A percentile compares a stretch with the other conserved stretches of the same genome.
Evolutionary conservation across 1,140 invertebrate species (phyloP).

Genomic region (Copidosoma floridanum): DNA sequence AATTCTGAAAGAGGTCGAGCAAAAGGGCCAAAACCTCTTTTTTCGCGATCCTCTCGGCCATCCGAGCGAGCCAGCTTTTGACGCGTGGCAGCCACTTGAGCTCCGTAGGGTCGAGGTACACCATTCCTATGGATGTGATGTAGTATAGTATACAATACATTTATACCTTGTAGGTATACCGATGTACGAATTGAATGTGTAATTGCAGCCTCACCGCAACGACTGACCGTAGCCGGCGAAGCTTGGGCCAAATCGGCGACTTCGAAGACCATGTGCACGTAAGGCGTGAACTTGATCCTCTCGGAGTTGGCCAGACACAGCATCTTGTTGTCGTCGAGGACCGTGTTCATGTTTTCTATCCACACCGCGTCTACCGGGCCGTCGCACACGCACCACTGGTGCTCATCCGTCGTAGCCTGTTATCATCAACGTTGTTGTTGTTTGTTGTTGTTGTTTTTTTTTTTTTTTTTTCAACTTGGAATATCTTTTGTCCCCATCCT

Average conservation of each 20-base stretch:
- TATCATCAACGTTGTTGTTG: neutral
- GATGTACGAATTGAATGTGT: neutral
- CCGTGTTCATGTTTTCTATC: constrained; percentile 95
- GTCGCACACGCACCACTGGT: constrained; percentile 84
- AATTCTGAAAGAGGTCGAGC: constrained; percentile 61
- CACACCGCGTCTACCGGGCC: constrained; percentile 92
- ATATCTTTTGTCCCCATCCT: neutral
- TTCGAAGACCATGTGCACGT: constrained; percentile 85
- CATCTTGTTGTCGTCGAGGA: constrained; percentile 93
- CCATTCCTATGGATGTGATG: constrained; percentile 76
- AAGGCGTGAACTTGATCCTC: constrained; percentile 82
- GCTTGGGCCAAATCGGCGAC: constrained; percentile 83
- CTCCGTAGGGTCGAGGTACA: constrained; percentile 82
- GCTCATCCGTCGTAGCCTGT: constrained; percentile 60
- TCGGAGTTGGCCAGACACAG: constrained; percentile 84
- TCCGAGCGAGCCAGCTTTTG: constrained; percentile 73
- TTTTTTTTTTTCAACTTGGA: neutral
- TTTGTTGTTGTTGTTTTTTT: neutral
- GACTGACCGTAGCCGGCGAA: constrained; percentile 84
- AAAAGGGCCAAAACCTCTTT: constrained; percentile 60
- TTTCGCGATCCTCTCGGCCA: constrained; percentile 58
- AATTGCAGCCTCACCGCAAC: constrained; percentile 47
- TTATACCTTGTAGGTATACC: neutral
- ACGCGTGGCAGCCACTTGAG: constrained; percentile 79
- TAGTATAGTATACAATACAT: no score